Base-by-base conservation (phyloP, 2,113 vertebrate genomes). In the Dipodomys merriami region DNA sequence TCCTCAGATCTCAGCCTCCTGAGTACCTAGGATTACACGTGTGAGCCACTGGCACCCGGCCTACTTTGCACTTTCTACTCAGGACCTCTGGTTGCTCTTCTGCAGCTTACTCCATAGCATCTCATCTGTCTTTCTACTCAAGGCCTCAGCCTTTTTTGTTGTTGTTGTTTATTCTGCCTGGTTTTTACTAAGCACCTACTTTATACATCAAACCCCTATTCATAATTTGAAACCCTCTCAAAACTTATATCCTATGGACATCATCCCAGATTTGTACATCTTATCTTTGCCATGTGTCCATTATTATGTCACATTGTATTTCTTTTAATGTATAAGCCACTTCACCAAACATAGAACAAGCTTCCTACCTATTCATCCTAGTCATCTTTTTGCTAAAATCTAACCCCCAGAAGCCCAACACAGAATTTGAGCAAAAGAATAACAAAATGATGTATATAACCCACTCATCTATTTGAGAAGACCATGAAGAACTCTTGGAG, bases 81-180 rank as follows among this genome's bases (percentile, higher is more conserved):
- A 13, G 29, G 25, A 64, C 23, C n/a, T 76, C 68, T 23, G 27
- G 35, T 44, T 30, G 1, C 16, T 93, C 27, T 69, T 44, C 67
- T n/a, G 0, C 0, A 2, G 23, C 35, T 83, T 83, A 11, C 11
- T 11, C 9, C 12, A 30, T 19, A 30, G 35, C 10, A 0, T 9
- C 9, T 35, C 39, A 3, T n/a, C 35, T 86, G 29, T 72, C 68
- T 62, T 62, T 44, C 16, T 33, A 20, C n/a, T 84, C 72, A 73
- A n/a, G 64, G 16, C 27, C 65, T 90, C 71, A 49, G 25, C 35
- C 39, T 29, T 20, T 76, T 9, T 69, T 39, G 35, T 39, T 39
- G 39, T 39, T 39, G 39, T 39, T 77, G 30, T 25, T 77, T 44
- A 39, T 69, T 93, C 73, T 87, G 60, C 16, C 60, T 62, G 8